Percentiles rank a stretch among this genome's conserved stretches.
phyloP scores from a whole-genome alignment of 30 jellyfish, hydroid and myxozoan species.

The Sanderia malayensis region DNA sequence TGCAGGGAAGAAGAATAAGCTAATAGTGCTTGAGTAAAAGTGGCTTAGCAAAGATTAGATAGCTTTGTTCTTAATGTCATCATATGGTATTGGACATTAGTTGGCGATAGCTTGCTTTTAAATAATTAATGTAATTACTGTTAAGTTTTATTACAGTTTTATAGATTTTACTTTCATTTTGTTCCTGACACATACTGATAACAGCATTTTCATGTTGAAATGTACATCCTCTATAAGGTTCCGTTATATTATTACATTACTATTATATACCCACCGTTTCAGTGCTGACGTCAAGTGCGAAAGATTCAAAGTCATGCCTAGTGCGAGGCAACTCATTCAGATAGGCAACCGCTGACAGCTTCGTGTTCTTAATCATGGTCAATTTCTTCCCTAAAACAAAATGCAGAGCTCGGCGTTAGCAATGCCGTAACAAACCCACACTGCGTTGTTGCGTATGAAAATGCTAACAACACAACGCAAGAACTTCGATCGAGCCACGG shows the following conservation, averaged over 20 bases:
- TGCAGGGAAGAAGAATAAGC: neutral
- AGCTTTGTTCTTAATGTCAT: too few relatives aligned
- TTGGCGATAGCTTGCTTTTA: too few relatives aligned
- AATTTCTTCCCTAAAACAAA: slow-evolving; percentile 23
- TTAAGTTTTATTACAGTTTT: neutral
- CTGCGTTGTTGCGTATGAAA: neutral
- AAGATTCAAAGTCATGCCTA: slow-evolving; percentile 53
- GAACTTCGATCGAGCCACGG: neutral
- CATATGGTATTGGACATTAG: neutral
- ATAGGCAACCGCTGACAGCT: slow-evolving; percentile 75
- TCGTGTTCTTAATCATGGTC: slow-evolving; percentile 53
- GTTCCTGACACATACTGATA: neutral
- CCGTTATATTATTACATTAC: too few relatives aligned
- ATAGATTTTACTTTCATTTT: neutral
- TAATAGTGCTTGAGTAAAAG: neutral
- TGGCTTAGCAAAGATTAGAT: neutral
- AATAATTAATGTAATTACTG: neutral
- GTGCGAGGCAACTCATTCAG: slow-evolving; percentile 78
- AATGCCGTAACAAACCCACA: neutral
- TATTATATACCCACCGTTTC: slow-evolving; percentile 39
- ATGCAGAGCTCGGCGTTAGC: neutral
- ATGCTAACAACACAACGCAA: neutral
- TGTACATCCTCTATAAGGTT: too few relatives aligned
- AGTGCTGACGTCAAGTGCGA: slow-evolving; percentile 61
- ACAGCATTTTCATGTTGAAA: too few relatives aligned